Conservation (phyloP, 2,797 vertebrate genomes). For the Scolopax bukidnonensis region DNA sequence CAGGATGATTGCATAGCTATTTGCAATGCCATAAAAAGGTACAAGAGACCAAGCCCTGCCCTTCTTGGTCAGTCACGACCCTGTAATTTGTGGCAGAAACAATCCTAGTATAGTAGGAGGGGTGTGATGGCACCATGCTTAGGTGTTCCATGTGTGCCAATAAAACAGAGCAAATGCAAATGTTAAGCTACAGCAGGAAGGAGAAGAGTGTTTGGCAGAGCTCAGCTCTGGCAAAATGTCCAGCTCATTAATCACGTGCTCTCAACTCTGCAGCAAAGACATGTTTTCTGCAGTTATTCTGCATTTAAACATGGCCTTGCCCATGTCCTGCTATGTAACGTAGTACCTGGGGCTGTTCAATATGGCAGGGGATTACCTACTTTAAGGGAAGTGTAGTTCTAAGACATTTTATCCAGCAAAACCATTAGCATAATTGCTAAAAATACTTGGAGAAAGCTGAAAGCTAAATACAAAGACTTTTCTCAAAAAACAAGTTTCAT, state of each 20-base stretch:
- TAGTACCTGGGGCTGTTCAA: not conserved
- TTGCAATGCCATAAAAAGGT: conserved; percentile 73
- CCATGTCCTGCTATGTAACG: not conserved
- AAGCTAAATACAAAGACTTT: not conserved
- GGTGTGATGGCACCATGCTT: conserved; percentile 44
- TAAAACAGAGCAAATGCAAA: rapidly evolving
- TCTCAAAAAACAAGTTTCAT: not conserved
- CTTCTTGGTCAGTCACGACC: conserved; percentile 34
- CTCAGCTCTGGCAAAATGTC: not conserved
- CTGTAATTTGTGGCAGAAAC: conserved; percentile 59
- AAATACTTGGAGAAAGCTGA: not conserved
- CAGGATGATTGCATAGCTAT: conserved; percentile 69
- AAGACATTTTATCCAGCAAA: not conserved
- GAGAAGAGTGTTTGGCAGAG: not conserved
- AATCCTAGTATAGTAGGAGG: conserved; percentile 32
- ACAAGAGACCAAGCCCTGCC: conserved; percentile 66
- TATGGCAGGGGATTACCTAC: not conserved
- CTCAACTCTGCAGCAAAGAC: not conserved
- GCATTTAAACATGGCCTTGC: not conserved
- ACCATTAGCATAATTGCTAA: not conserved
- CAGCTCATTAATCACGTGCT: not conserved
- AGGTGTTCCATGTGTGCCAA: conserved; percentile 32
- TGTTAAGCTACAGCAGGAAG: not conserved
- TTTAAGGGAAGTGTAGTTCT: not conserved
- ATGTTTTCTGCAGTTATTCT: not conserved